Evolutionary conservation across 2,113 vertebrate genomes (phyloP).

Genomic region (Steatornis caripensis): DNA sequence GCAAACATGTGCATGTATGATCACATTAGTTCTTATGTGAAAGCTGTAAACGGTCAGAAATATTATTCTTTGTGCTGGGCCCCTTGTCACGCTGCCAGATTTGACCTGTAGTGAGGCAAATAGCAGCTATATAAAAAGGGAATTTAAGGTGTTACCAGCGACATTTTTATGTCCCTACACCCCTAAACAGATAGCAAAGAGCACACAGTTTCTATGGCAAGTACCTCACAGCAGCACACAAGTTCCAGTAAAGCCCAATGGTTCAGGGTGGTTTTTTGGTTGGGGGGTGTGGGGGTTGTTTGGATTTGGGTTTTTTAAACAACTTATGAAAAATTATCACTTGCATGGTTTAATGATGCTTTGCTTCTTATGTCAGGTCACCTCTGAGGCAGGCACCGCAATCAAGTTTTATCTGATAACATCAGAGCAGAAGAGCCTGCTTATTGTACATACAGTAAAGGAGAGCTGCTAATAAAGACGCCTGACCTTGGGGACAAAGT

Average conservation of each 20-base stretch:
- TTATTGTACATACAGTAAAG: background rate
- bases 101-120: background rate
- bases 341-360: background rate
- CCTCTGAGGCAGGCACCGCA: background rate
- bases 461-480: background rate
- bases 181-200: background rate
- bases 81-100: background rate
- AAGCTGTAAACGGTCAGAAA: background rate
- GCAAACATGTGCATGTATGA: accelerated
- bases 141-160: background rate
- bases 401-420: background rate
- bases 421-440: slow-evolving; percentile 1
- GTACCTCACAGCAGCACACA: background rate
- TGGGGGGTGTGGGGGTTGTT: accelerated
- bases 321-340: background rate
- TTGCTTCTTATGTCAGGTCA: background rate
- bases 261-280: background rate
- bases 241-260: background rate
- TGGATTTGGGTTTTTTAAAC: background rate
- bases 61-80: background rate
- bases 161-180: accelerated
- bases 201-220: background rate
- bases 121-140: background rate
- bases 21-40: background rate
- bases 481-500: background rate